These are phyloP conservation scores for Calliphora vicina DNA, from an alignment of 1,140 invertebrate genomes.

Conservation along the genomic window DNA sequence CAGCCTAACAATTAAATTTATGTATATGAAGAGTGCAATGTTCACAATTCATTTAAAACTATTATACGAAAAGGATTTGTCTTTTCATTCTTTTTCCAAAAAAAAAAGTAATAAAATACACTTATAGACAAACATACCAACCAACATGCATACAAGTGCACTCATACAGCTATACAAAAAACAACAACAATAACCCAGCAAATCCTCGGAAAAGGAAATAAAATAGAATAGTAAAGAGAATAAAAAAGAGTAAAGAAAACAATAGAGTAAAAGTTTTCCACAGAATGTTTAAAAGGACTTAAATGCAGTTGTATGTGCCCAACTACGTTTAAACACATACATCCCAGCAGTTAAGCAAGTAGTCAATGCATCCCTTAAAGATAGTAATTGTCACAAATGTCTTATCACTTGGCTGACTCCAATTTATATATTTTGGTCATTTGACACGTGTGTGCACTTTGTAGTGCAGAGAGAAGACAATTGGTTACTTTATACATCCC, in stretches of 20 bases:
- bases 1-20: not conserved
- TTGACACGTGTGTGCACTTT: no score
- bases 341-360: no score
- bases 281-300: conserved; percentile 2
- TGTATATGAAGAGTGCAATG: conserved; percentile 11
- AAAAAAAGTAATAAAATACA: not conserved
- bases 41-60: conserved; percentile 31
- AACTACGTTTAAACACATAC: no score
- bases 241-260: not conserved
- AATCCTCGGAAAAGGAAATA: not conserved
- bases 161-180: not conserved
- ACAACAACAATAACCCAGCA: not conserved
- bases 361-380: no score
- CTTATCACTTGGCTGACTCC: no score
- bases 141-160: not conserved
- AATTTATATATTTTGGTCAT: no score
- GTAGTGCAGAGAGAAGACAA: no score
- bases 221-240: not conserved
- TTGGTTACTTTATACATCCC: no score
- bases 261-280: not conserved
- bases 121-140: not conserved
- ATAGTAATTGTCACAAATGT: no score
- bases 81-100: conserved; percentile 12
- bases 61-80: conserved; percentile 24
- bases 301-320: conserved; percentile 14